Evolutionary conservation across 2,888 invertebrate species (phyloP).

Genomic region (Catocala nupta): DNA sequence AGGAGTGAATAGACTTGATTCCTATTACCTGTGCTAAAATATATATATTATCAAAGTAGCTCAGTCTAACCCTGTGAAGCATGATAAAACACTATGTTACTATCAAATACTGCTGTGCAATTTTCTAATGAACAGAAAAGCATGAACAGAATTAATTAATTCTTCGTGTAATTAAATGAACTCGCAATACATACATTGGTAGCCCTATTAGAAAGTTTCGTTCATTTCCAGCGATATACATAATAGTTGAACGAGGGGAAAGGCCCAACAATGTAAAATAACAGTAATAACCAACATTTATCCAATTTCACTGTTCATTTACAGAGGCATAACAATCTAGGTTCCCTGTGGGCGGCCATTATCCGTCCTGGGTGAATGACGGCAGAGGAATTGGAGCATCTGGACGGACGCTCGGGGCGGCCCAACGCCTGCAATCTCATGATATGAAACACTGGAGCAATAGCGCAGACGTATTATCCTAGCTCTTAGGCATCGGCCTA

Average conservation of each 20-base stretch:
- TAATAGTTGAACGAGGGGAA: background rate
- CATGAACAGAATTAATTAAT: too few relatives aligned
- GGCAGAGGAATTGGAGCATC: constrained; percentile 58
- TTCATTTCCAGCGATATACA: background rate
- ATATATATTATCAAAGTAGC: too few relatives aligned
- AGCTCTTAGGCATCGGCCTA: background rate
- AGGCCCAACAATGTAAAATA: constrained; percentile 7
- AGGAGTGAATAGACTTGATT: too few relatives aligned
- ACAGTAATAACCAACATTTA: constrained; percentile 21
- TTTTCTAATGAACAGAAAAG: too few relatives aligned
- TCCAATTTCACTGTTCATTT: constrained; percentile 39
- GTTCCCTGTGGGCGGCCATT: constrained; percentile 53
- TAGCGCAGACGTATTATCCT: constrained; percentile 25
- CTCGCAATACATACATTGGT: too few relatives aligned
- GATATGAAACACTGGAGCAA: constrained; percentile 58
- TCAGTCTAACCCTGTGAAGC: too few relatives aligned
- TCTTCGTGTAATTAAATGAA: too few relatives aligned
- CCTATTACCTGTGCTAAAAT: too few relatives aligned
- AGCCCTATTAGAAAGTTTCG: background rate
- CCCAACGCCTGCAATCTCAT: constrained; percentile 59
- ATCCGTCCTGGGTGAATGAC: constrained; percentile 56
- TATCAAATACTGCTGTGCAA: too few relatives aligned
- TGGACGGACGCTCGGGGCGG: constrained; percentile 38
- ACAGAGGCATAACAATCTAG: constrained; percentile 39
- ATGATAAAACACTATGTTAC: too few relatives aligned